Base-by-base conservation (phyloP, 1,140 invertebrate species). In the Halictus rubicundus region DNA sequence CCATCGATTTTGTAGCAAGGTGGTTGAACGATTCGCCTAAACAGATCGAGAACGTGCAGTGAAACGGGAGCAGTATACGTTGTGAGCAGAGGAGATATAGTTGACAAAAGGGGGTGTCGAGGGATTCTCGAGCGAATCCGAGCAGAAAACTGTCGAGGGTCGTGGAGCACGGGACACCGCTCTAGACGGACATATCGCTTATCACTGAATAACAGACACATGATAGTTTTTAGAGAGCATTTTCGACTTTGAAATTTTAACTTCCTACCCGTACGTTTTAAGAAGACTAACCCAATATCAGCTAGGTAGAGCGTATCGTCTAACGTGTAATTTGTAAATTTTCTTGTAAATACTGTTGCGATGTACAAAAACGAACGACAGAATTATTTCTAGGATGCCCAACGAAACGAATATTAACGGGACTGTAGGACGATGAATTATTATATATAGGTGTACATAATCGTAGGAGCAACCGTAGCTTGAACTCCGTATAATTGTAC, bases 331-430 rank as follows among this genome's bases (percentile, higher is more conserved):
- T 83, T 87, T 92, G 91, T 92, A 92, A 84, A 90, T 88, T 92
- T 89, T 75, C 81, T 46, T 92, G 91, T 92, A 92, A 91, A 92
- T 92, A 92, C 89, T 90, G 90, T 91, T 91, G 77, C 88, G 82
- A 88, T 92, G 90, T 91, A 92, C 90, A 92, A 91, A 91, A 80
- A 71, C 66, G 14, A 46, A 52, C 49, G 49, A 85, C 60, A 79
- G 84, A 85, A 87, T 78, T 86, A 87, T 87, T 87, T 89, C 78
- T 84, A 83, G 73, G 74, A 87, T 32, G 86, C 84, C 69, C 85
- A 86, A 82, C 80, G 82, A 88, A 89, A 81, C 68, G 85, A 84
- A 83, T 72, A 84, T 46, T 88, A 82, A 84, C 74, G 78, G 83
- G 88, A 88, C 84, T 88, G 81, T 91, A 91, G 86, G 85, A 74